Conservation (phyloP, 2,113 vertebrate genomes). For the Crotalus tigris region DNA sequence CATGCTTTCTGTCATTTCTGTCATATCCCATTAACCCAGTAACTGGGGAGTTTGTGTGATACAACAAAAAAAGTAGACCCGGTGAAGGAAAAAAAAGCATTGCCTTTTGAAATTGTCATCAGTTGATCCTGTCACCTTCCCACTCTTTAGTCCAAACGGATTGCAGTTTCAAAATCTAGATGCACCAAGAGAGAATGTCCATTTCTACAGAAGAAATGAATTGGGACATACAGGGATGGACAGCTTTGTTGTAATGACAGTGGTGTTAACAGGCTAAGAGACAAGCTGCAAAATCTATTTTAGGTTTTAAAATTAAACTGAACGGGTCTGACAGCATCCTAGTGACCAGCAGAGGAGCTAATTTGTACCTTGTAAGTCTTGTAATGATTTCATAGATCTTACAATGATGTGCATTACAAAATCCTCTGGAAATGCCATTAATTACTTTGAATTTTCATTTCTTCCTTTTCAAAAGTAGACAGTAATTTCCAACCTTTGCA, state of each 20-base stretch:
- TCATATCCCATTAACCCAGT: neutral
- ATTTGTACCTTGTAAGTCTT: constrained; percentile 59
- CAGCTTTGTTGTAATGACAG: constrained; percentile 61
- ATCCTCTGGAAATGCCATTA: constrained; percentile 54
- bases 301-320: constrained; percentile 60
- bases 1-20: neutral
- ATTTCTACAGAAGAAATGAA: constrained; percentile 48
- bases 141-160: constrained; percentile 42
- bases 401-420: constrained; percentile 51
- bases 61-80: constrained; percentile 29
- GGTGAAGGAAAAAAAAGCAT: constrained; percentile 27
- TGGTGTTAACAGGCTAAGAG: constrained; percentile 61
- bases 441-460: constrained; percentile 26
- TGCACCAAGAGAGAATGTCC: constrained; percentile 46
- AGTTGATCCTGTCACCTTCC: constrained; percentile 39
- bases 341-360: constrained; percentile 55
- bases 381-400: constrained; percentile 50
- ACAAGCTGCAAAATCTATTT: constrained; percentile 56
- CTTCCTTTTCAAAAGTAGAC: constrained; percentile 23
- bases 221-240: constrained; percentile 53
- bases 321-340: constrained; percentile 46
- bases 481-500: neutral
- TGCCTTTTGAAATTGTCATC: neutral
- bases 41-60: constrained; percentile 11
- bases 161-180: constrained; percentile 58